Base-by-base conservation (phyloP, 2,113 vertebrate genomes). In the Pheucticus melanocephalus region DNA sequence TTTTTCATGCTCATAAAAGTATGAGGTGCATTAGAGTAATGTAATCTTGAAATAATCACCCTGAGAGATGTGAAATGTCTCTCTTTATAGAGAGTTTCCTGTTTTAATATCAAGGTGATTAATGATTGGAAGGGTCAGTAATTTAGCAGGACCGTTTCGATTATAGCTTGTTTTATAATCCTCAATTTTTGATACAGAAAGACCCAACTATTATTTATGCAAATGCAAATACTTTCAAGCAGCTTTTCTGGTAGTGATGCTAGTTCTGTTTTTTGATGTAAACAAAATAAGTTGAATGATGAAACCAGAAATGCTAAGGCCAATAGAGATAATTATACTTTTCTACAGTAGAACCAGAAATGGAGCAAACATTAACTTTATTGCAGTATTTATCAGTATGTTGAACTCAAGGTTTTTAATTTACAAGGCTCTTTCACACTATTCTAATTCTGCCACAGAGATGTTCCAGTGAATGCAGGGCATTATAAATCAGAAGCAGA, bases 1-100 rank as follows among this genome's bases (percentile, higher is more conserved):
- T 84, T 95, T 96, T 86, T 95, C 60, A 61, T 82, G 53, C n/a
- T 93, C 14, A 25, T 86, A 63, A 81, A 93, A 88, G 37, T 81
- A 81, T 28, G 25, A 88, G 69, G 14, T 84, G 35, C 65, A 93
- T 68, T 80, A 47, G 12, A 47, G 33, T 90, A 82, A 92, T 51
- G 56, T 51, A 50, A 73, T 88, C 56, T 78, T 63, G 54, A 92
- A 94, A 93, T 39, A 86, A 88, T 86, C 42, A 64, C 24, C 10
- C 68, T 39, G 59, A 90, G 54, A 93, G 10, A 20, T 76, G 20
- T 93, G 63, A 94, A 92, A 90, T 70, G 22, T 63, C 39, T 66
- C 61, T 85, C 60, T 66, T 56, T 86, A 75, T 70, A 42, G 42
- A 65, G 31, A 54, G 16, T 50, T 80, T 90, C 23, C 42, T 92